These are phyloP conservation scores for Xyrauchen texanus DNA, from an alignment of 2,113 vertebrate genomes.

Conservation along the genomic window DNA sequence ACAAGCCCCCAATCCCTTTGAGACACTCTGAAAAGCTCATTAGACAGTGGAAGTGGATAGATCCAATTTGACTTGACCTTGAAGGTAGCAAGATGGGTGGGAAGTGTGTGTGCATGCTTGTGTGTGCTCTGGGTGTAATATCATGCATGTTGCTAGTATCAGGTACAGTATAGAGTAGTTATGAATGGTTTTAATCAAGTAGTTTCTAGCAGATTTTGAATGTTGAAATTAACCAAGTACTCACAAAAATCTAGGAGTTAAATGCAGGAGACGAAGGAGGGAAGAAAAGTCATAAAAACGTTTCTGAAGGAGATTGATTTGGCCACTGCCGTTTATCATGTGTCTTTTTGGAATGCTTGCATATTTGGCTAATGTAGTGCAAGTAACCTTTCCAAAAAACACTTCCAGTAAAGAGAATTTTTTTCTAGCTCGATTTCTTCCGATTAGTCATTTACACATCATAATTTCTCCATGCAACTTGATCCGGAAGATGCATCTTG, in stretches of 20 bases:
- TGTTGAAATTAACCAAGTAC: background rate
- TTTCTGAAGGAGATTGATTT: background rate
- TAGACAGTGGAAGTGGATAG: conserved; percentile 78
- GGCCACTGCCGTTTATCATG: conserved; percentile 9
- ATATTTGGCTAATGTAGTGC: conserved; percentile 28
- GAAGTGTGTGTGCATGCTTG: background rate
- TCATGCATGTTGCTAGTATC: conserved; percentile 6
- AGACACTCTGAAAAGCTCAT: conserved; percentile 61
- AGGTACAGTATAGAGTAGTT: background rate
- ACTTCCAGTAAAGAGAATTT: conserved; percentile 8
- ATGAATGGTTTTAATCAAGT: conserved; percentile 2
- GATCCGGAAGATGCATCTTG: conserved; percentile 7
- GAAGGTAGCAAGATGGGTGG: conserved; percentile 62
- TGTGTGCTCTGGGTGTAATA: background rate
- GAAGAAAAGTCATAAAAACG: conserved; percentile 9
- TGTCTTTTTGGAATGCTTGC: conserved; percentile 31
- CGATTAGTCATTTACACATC: no score
- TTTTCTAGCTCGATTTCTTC: conserved; percentile 1
- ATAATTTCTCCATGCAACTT: no score
- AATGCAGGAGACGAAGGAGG: background rate
- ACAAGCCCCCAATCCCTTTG: conserved; percentile 13
- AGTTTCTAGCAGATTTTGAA: conserved; percentile 3
- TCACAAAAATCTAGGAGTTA: background rate
- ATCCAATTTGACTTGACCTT: conserved; percentile 87
- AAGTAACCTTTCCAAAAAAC: conserved; percentile 12